These are phyloP conservation scores for Hemitrygon akajei DNA, from an alignment of 2,797 vertebrate species.

Conservation along the genomic window DNA sequence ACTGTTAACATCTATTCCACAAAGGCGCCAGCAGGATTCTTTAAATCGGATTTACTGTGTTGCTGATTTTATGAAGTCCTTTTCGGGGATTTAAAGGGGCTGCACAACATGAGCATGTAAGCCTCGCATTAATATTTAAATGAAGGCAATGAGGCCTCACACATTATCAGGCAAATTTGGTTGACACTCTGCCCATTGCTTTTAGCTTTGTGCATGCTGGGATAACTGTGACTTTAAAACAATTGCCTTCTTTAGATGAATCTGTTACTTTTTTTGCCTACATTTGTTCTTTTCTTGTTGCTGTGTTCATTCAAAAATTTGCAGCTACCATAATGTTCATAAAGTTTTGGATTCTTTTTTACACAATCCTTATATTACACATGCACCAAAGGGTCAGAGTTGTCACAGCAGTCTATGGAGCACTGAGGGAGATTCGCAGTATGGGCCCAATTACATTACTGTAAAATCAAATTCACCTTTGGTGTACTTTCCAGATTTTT, in stretches of 20 bases:
- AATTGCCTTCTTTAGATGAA: background rate
- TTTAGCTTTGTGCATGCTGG: background rate
- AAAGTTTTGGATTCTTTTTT: background rate
- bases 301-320: background rate
- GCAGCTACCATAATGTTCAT: background rate
- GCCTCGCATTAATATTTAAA: slow-evolving; percentile 26
- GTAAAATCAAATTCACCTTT: background rate
- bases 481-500: background rate
- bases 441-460: background rate
- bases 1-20: background rate
- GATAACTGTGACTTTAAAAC: background rate
- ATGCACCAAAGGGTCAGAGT: background rate
- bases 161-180: background rate
- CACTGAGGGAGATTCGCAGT: background rate
- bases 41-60: slow-evolving; percentile 21
- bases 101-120: background rate
- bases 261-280: background rate
- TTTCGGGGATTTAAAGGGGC: slow-evolving; percentile 20
- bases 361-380: background rate
- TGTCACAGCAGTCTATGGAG: background rate
- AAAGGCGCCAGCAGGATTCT: slow-evolving; percentile 19
- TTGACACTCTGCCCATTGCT: slow-evolving; percentile 2
- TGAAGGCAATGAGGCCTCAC: slow-evolving; percentile 25
- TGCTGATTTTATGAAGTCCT: slow-evolving; percentile 8
- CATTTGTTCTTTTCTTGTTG: background rate